These are phyloP conservation scores for Somateria mollissima DNA, from an alignment of 2,797 vertebrate genomes.

Conservation along the genomic window DNA sequence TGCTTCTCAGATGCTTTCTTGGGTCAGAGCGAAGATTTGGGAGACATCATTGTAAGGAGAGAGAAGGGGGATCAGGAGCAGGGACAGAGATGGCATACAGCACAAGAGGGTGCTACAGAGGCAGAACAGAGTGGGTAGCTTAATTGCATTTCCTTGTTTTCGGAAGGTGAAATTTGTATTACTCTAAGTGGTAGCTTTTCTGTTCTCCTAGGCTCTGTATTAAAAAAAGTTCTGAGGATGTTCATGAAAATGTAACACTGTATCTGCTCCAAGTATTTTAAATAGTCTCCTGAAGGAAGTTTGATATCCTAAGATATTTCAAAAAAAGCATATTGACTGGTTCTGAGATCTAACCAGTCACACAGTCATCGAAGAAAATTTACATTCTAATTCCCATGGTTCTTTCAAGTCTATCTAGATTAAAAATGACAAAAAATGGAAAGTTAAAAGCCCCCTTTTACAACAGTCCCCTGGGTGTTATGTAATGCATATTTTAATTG, in stretches of 20 bases:
- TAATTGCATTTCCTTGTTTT: background rate
- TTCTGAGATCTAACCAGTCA: background rate
- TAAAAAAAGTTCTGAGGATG: background rate
- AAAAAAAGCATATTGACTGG: rapidly evolving
- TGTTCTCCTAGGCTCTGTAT: background rate
- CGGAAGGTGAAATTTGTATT: background rate
- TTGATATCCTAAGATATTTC: background rate
- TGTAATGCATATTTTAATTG: slow-evolving; percentile 43
- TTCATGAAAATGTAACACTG: background rate
- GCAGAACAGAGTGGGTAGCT: background rate
- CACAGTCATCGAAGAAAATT: background rate
- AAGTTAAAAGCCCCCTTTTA: background rate
- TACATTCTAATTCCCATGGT: background rate
- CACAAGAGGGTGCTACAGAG: background rate
- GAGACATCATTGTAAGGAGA: background rate
- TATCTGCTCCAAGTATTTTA: background rate
- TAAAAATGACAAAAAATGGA: background rate
- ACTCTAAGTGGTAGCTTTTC: background rate
- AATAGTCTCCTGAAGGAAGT: background rate
- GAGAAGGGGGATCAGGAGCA: background rate
- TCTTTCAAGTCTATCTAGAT: background rate
- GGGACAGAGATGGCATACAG: background rate
- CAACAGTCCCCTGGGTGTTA: background rate
- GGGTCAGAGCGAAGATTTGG: background rate
- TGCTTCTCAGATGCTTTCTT: background rate